phyloP scores from a whole-genome alignment of 2,797 vertebrate genomes.

The Parotocinclus haroldoi region DNA sequence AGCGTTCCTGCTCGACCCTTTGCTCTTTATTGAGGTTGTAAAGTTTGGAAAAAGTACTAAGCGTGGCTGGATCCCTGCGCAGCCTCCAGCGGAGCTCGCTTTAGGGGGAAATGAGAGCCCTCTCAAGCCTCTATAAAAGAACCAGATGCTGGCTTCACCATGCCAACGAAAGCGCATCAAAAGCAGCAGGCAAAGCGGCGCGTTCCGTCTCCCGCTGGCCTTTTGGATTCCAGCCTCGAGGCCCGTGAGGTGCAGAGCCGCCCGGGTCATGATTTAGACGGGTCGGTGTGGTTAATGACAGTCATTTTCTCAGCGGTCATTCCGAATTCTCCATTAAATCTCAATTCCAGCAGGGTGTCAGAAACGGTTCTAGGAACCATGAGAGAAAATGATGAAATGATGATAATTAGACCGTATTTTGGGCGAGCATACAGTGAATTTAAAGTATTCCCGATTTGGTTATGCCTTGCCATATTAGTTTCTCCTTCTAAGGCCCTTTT shows the following conservation, averaged over 20 bases:
- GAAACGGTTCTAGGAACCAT: too few relatives aligned
- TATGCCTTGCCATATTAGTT: too few relatives aligned
- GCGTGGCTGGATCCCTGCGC: conserved; percentile 13
- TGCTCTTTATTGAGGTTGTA: conserved; percentile 12
- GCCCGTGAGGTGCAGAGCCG: not conserved
- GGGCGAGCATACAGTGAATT: too few relatives aligned
- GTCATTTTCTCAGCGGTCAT: too few relatives aligned
- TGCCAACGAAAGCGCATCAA: conserved; percentile 41
- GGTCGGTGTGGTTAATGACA: not conserved
- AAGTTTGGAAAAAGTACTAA: conserved; percentile 30
- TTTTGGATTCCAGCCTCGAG: conserved; percentile 2
- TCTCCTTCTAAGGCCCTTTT: too few relatives aligned
- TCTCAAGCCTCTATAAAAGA: conserved; percentile 28
- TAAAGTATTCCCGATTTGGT: too few relatives aligned
- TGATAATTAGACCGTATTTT: too few relatives aligned
- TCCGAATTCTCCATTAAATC: too few relatives aligned
- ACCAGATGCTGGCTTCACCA: conserved; percentile 29
- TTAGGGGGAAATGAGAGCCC: conserved; percentile 43
- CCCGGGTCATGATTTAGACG: not conserved
- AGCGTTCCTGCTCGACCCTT: not conserved
- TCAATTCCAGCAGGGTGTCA: too few relatives aligned
- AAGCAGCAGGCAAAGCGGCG: conserved; percentile 16
- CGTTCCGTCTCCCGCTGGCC: not conserved
- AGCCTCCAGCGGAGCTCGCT: conserved; percentile 33
- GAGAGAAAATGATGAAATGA: too few relatives aligned